Percentiles rank a stretch among this genome's conserved stretches.
These are phyloP conservation scores for Patiria miniata DNA, from an alignment of 35 echinoderm and acorn worm species.

Conservation along the genomic window DNA sequence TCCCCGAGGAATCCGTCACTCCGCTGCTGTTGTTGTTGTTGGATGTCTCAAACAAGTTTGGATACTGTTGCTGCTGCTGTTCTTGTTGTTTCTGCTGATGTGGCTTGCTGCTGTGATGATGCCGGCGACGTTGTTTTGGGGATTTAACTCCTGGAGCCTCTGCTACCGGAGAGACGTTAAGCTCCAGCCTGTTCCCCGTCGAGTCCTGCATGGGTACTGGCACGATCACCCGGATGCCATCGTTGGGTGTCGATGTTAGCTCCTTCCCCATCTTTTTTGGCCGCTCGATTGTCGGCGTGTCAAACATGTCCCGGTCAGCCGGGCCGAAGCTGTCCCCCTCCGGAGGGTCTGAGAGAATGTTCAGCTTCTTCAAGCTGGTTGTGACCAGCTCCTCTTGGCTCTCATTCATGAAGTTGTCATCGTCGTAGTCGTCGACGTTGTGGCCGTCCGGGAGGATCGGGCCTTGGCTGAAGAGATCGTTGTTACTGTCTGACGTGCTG, in stretches of 20 bases:
- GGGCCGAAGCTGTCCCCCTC: slow-evolving; percentile 29
- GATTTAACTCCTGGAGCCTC: slow-evolving; percentile 1
- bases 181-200: slow-evolving; percentile 73
- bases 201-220: slow-evolving; percentile 73
- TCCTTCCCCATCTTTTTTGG: slow-evolving; percentile 3
- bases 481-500: slow-evolving; percentile 72
- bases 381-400: slow-evolving; percentile 52
- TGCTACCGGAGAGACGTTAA: slow-evolving; percentile 10
- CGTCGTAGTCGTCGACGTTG: slow-evolving; percentile 28
- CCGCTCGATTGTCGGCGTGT: slow-evolving; percentile 33
- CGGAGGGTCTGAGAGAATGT: slow-evolving; percentile 54
- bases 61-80: slow-evolving; percentile 4
- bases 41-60: slow-evolving; percentile 5
- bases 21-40: slow-evolving; percentile 3
- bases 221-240: slow-evolving; percentile 62
- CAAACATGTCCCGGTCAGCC: slow-evolving; percentile 35
- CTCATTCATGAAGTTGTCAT: slow-evolving; percentile 35
- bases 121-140: neutral
- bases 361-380: slow-evolving; percentile 67
- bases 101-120: neutral
- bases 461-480: slow-evolving; percentile 29
- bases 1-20: neutral
- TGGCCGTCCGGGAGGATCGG: slow-evolving; percentile 3
- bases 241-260: slow-evolving; percentile 36
- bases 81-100: slow-evolving; percentile 12